Base-by-base conservation (phyloP, 2,888 invertebrate species). In the Marronus borbonicus region DNA sequence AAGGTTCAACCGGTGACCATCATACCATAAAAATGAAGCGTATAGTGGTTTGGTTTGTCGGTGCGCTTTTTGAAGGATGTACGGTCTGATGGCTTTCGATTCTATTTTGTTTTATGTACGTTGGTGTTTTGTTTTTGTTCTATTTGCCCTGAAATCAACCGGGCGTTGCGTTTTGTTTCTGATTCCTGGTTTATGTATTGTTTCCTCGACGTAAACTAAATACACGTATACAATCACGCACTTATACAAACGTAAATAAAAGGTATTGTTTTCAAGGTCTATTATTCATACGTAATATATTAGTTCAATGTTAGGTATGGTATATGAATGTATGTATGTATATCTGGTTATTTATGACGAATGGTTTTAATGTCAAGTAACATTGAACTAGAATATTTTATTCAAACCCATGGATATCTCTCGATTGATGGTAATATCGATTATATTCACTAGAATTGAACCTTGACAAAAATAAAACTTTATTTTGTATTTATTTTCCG, bases 11-110 rank as follows among this genome's bases (percentile, higher is more conserved):
- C 72, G 36, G 39, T 72, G 72, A 58, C 72, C 58, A 58, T 44
- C 55, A 72, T 31, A 49, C 55, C 20, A 58, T 20, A 62, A 62
- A 66, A 66, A 39, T 20, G 24, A 72, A 58, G 70, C 39, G 17
- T 72, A 69, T 36, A 12, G 36, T 72, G 58, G 72, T 66, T 58
- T 20, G 55, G 55, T 58, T 58, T 39, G 66, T 58, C 58, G 72
- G 72, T 58, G 17, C 20, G 58, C 72, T 58, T 58, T 69, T 58
- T 72, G 58, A 72, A 72, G 72, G 72, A 72, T 72, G 72, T 72
- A 72, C 72, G 72, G 72, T 72, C 72, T 72, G 72, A 72, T 72
- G 58, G 72, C 55, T 69, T 69, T 50, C 69, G 69, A 72, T 72
- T 55, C 58, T 44, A 39, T 58, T 58, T 20, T 70, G 70, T 58